These are phyloP conservation scores for Craterocephalus amniculus DNA, from an alignment of 2,797 vertebrate species.

Conservation along the genomic window DNA sequence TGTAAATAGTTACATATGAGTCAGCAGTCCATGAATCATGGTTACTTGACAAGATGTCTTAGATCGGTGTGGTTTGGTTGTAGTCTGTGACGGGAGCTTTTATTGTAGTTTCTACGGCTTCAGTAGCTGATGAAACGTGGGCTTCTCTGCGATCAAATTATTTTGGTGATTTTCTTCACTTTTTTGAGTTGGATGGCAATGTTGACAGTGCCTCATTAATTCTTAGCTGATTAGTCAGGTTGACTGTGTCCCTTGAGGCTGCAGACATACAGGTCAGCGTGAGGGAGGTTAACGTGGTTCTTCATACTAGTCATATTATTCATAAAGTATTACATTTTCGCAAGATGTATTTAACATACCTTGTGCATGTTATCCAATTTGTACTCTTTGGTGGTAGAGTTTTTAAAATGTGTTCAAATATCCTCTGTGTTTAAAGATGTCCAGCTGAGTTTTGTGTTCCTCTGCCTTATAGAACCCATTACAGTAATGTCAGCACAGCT, in stretches of 20 bases:
- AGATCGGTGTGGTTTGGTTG: background rate
- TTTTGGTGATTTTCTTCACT: background rate
- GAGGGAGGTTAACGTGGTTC: background rate
- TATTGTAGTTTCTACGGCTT: background rate
- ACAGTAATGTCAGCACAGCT: background rate
- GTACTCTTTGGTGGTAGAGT: background rate
- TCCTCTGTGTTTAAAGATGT: background rate
- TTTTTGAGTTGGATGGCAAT: background rate
- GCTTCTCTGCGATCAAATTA: background rate
- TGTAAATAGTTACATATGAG: background rate
- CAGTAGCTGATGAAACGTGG: background rate
- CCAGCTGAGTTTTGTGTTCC: background rate
- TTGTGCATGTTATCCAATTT: background rate
- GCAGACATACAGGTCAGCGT: background rate
- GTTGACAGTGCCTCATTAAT: slow-evolving; percentile 2
- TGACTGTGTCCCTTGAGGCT: background rate
- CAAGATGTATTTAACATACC: background rate
- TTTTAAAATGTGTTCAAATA: background rate
- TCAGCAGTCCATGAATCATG: background rate
- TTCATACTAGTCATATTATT: background rate
- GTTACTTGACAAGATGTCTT: background rate
- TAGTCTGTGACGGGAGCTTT: background rate
- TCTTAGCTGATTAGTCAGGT: slow-evolving; percentile 1
- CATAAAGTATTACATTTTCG: too few species aligned
- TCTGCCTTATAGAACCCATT: background rate